Percentiles rank a stretch among this genome's conserved stretches.
Evolutionary conservation across 64 coral and sea anemone species (phyloP).

Genomic region (Acropora tenuis): DNA sequence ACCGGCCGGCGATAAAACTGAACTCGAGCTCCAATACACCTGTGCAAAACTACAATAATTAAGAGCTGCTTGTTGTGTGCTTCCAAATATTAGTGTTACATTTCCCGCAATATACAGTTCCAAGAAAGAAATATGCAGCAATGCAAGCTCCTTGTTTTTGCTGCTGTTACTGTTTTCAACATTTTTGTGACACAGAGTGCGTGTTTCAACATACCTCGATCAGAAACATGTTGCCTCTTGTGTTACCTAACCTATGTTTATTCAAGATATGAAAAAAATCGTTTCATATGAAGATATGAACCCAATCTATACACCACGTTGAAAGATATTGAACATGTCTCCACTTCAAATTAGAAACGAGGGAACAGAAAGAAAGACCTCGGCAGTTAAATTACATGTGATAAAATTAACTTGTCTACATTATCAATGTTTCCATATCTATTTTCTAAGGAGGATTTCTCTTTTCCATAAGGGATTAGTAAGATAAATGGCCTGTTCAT

Average conservation of each 20-base stretch:
- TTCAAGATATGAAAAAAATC: conserved; percentile 9
- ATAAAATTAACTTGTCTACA: neutral
- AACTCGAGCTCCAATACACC: too few relatives aligned
- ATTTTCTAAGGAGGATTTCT: neutral
- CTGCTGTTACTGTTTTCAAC: neutral
- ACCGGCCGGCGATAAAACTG: too few relatives aligned
- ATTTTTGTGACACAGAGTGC: neutral
- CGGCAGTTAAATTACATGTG: neutral
- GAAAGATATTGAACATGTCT: conserved; percentile 25
- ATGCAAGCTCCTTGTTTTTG: too few relatives aligned
- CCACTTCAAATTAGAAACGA: too few relatives aligned
- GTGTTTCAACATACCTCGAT: neutral
- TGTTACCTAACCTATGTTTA: neutral
- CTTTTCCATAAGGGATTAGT: neutral
- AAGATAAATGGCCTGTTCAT: neutral
- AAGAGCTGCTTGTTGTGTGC: neutral
- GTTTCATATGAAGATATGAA: neutral
- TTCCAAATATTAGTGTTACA: neutral
- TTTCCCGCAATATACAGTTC: neutral
- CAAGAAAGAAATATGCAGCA: neutral
- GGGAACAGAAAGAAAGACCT: neutral
- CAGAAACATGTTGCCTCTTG: neutral
- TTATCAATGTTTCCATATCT: neutral
- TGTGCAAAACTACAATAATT: too few relatives aligned
- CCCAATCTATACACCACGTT: neutral